phyloP scores from a whole-genome alignment of 2,113 vertebrate genomes.

The Narcine bancroftii region DNA sequence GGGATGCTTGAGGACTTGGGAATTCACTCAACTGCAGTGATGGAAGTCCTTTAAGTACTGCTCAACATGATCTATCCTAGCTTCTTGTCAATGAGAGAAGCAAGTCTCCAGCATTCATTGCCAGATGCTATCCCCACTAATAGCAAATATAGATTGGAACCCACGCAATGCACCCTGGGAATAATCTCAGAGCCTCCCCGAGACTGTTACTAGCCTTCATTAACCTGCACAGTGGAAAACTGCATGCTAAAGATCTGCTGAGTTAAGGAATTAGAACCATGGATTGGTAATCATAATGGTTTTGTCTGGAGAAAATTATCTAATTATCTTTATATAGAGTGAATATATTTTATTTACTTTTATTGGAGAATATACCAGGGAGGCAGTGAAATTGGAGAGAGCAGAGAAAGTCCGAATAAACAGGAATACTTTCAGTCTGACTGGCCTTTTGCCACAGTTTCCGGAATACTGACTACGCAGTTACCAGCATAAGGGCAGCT shows the following conservation, averaged over 20 bases:
- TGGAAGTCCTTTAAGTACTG: neutral
- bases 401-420: neutral
- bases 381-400: neutral
- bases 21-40: neutral
- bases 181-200: neutral
- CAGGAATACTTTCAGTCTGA: neutral
- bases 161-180: neutral
- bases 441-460: neutral
- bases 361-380: neutral
- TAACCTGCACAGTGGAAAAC: neutral
- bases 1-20: neutral
- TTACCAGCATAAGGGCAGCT: neutral
- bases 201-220: neutral
- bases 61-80: no score
- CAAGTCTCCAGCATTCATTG: neutral
- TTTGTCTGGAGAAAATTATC: neutral
- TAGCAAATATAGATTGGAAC: neutral
- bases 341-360: neutral
- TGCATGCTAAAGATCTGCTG: neutral
- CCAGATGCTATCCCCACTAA: neutral
- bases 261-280: neutral
- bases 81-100: no score
- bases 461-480: neutral
- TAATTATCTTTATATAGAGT: neutral
- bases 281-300: neutral